Conservation (phyloP, 2,113 vertebrate species). For the Mesembrinibis cayennensis region DNA sequence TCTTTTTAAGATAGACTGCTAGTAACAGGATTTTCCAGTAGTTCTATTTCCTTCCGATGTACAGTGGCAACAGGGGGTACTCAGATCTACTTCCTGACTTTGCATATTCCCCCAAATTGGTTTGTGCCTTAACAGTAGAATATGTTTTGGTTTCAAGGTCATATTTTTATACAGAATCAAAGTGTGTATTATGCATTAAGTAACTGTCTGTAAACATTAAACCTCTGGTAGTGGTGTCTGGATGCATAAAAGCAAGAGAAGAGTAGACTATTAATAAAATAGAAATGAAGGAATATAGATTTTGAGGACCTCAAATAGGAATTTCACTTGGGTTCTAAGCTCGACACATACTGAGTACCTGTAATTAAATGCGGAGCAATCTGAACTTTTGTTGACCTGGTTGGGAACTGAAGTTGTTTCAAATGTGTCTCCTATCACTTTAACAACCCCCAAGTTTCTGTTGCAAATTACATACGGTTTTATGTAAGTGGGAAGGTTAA, state of each 20-base stretch:
- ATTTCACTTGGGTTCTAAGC: background rate
- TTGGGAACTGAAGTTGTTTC: background rate
- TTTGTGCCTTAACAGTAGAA: background rate
- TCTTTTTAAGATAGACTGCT: background rate
- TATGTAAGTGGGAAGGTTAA: background rate
- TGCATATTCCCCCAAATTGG: background rate
- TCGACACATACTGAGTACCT: background rate
- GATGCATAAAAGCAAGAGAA: background rate
- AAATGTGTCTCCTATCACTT: background rate
- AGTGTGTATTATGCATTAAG: background rate
- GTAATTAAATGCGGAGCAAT: background rate
- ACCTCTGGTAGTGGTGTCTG: background rate
- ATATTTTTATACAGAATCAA: background rate
- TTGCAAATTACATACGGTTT: background rate
- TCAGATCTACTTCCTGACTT: background rate
- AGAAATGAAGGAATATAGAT: background rate
- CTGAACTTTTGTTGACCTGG: background rate
- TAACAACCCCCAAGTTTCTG: background rate
- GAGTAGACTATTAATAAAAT: background rate
- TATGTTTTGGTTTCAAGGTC: background rate
- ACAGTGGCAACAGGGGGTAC: background rate
- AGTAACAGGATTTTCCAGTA: background rate
- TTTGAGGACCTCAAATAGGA: background rate
- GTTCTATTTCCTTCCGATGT: background rate
- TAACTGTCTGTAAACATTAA: background rate